Base-by-base conservation (phyloP, 2,797 vertebrate genomes). In the Delichon dasypus region DNA sequence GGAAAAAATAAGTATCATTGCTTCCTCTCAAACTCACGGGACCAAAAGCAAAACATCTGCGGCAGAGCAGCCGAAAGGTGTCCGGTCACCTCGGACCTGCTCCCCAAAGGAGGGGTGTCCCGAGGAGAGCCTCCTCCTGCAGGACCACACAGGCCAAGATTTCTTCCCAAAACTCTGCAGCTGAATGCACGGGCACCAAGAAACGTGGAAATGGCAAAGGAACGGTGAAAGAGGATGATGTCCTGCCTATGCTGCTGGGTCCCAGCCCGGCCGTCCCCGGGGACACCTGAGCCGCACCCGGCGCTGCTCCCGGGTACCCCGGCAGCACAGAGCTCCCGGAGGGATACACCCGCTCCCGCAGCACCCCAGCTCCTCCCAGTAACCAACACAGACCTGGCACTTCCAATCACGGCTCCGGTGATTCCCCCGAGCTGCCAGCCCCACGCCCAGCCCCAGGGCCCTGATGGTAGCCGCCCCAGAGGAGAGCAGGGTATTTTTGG, bases 1-100 rank as follows among this genome's bases (percentile, higher is more conserved):
- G 82, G 93, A 95, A 92, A 95, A 93, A 94, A 88, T 61, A 94
- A 91, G 25, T 48, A 91, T 79, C 71, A 54, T 50, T 90, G 78
- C 47, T 94, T 95, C 88, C 90, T 85, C 45, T 67, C 67, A 61
- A 58, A 61, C n/a, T 51, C 60, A 82, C 3, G 1, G 62, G 51
- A 64, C n/a, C 71, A 87, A 82, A 84, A 58, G 30, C 58, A 62
- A 78, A 68, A 30, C 47, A 73, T 55, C 8, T 16, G 23, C 0
- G 0, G 26, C 45, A 29, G 17, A 42, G 75, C 74, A 61, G 40
- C 74, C 4, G 0, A 70, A 74, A 78, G 74, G 65, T 0, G 0
- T 18, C 29, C 1, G 1, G 40, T 38, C 1, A 4, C 57, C 81
- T 71, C 2, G 0, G 68, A 76, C 11, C 85, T n/a, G 55, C 48